These are phyloP conservation scores for Zaprionus capensis DNA, from an alignment of 1,140 invertebrate genomes.

Conservation along the genomic window DNA sequence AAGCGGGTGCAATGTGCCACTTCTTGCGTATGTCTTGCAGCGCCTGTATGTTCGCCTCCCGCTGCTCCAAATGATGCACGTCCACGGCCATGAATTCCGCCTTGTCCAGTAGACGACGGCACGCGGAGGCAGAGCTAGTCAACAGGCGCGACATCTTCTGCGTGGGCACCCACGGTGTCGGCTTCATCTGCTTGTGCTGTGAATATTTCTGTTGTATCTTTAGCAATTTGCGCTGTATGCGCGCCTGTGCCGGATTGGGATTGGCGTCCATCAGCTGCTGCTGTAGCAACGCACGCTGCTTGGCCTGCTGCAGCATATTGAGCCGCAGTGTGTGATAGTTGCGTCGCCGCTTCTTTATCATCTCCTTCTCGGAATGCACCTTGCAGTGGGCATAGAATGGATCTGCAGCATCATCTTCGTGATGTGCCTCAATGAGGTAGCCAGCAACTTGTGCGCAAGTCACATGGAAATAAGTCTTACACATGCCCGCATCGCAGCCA, in stretches of 20 bases:
- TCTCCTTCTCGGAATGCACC: slow-evolving; percentile 93
- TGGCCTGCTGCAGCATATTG: slow-evolving; percentile 86
- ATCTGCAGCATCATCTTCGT: slow-evolving; percentile 97
- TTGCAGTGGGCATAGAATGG: slow-evolving; percentile 99
- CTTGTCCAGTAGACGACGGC: slow-evolving; percentile 92
- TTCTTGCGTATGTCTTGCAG: slow-evolving; percentile 94
- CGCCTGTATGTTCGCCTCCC: slow-evolving; percentile 91
- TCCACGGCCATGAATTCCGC: slow-evolving; percentile 96
- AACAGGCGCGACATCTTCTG: slow-evolving; percentile 96
- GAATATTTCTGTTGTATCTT: slow-evolving; percentile 92
- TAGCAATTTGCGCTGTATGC: slow-evolving; percentile 91
- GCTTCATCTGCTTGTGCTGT: slow-evolving; percentile 89
- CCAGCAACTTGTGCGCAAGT: slow-evolving; percentile 98
- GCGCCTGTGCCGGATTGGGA: slow-evolving; percentile 87
- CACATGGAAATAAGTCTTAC: slow-evolving; percentile 98
- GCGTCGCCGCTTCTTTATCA: slow-evolving; percentile 91
- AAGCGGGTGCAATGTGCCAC: slow-evolving; percentile 96
- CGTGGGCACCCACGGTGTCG: slow-evolving; percentile 95
- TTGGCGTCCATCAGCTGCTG: slow-evolving; percentile 80
- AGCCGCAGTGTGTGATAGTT: slow-evolving; percentile 96
- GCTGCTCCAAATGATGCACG: slow-evolving; percentile 90
- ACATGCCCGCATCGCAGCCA: slow-evolving; percentile 98
- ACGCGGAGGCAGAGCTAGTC: slow-evolving; percentile 95
- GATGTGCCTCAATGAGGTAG: slow-evolving; percentile 95
- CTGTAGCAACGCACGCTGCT: slow-evolving; percentile 80